Evolutionary conservation across 2,797 vertebrate species (phyloP).

Genomic region (Danio choprae): DNA sequence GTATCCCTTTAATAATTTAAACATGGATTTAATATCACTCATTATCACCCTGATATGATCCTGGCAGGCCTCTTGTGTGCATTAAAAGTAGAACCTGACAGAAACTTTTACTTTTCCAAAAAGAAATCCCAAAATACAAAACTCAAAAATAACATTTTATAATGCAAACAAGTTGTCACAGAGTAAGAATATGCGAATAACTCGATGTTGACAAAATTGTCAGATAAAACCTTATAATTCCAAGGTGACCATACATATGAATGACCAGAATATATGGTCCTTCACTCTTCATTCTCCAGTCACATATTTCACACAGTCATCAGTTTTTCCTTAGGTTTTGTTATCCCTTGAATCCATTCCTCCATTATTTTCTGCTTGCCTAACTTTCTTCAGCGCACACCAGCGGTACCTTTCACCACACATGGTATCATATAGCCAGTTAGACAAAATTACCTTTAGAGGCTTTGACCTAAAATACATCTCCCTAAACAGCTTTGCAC

Average conservation of each 20-base stretch:
- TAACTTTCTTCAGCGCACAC: not conserved
- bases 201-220: no score
- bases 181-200: no score
- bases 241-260: not conserved
- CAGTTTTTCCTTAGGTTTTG: not conserved
- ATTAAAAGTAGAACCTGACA: no score
- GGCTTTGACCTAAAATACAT: constrained; percentile 47
- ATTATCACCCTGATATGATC: no score
- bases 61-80: no score
- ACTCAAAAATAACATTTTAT: no score
- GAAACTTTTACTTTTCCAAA: no score
- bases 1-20: no score
- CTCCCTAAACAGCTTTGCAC: constrained; percentile 46
- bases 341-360: not conserved
- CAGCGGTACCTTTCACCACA: not conserved
- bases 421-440: not conserved
- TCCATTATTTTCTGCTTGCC: not conserved
- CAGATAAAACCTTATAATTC: no score
- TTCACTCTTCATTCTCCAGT: not conserved
- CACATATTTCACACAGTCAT: not conserved
- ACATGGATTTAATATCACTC: no score
- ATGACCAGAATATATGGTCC: not conserved
- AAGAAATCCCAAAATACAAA: no score
- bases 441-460: constrained; percentile 32
- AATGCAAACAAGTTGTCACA: no score